Percentiles rank a stretch among this genome's conserved stretches.
Evolutionary conservation across 2,888 invertebrate genomes (phyloP).

Genomic region (Dicyrtomina minuta): DNA sequence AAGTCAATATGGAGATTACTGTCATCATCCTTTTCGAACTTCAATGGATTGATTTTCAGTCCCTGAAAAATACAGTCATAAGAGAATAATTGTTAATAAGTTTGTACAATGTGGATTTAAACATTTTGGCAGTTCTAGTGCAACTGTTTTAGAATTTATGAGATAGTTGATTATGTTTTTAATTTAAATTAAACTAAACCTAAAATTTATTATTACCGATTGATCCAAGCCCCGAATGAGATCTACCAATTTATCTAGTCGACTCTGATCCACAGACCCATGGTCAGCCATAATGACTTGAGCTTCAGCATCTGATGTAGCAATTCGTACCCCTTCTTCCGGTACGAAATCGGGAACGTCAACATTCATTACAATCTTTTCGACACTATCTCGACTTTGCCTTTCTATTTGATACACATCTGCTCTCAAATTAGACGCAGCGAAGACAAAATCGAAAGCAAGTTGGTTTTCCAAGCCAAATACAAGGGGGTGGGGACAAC

Average conservation of each 20-base stretch:
- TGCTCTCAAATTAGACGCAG: no score
- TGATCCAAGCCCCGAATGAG: slow-evolving; percentile 35
- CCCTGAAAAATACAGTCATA: slow-evolving; percentile 54
- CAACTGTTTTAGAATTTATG: neutral
- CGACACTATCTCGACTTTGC: no score
- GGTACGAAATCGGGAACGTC: slow-evolving; percentile 83
- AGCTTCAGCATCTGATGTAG: slow-evolving; percentile 92
- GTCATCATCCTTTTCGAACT: slow-evolving; percentile 99
- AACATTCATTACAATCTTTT: slow-evolving; percentile 66
- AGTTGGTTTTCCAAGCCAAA: slow-evolving; percentile 66
- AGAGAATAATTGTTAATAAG: no score
- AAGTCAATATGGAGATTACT: slow-evolving; percentile 98
- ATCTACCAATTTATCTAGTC: slow-evolving; percentile 39
- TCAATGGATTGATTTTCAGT: slow-evolving; percentile 76
- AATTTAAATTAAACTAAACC: slow-evolving; percentile 1
- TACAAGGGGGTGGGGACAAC: slow-evolving; percentile 75
- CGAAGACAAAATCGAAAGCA: slow-evolving; percentile 86
- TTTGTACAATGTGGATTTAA: no score
- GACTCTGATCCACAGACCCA: slow-evolving; percentile 29
- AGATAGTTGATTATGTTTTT: no score
- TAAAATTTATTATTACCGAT: slow-evolving; percentile 7
- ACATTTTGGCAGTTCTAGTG: no score
- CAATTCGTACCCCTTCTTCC: slow-evolving; percentile 91
- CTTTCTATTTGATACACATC: no score
- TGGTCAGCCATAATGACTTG: slow-evolving; percentile 57